Evolutionary conservation across 2,113 vertebrate genomes (phyloP).

Genomic region (Chloropsis cyanopogon): DNA sequence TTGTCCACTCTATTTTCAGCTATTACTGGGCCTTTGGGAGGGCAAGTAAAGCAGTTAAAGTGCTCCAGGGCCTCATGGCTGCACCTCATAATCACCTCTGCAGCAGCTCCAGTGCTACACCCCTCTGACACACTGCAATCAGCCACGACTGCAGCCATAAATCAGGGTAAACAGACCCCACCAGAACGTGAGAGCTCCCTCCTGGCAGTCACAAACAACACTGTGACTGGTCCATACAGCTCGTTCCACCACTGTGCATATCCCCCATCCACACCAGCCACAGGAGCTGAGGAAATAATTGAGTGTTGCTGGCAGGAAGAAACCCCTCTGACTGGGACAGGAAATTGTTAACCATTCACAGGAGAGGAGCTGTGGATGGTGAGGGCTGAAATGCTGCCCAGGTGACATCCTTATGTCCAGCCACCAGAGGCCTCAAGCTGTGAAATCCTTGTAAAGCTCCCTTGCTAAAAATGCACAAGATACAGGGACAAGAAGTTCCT

Average conservation of each 20-base stretch:
- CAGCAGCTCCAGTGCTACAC: background rate
- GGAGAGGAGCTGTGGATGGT: background rate
- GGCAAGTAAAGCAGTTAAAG: constrained; percentile 6
- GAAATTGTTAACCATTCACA: background rate
- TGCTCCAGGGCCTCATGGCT: background rate
- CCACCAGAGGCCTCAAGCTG: background rate
- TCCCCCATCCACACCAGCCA: background rate
- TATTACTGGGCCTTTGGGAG: background rate
- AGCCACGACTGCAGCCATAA: background rate
- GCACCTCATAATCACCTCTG: background rate
- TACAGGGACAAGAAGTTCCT: background rate
- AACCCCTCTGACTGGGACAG: background rate
- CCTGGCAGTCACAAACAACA: background rate
- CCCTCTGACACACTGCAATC: background rate
- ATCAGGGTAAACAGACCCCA: background rate
- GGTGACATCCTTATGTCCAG: rapidly evolving
- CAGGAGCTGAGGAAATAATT: background rate
- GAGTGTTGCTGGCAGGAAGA: background rate
- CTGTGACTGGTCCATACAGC: background rate
- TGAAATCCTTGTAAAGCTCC: background rate
- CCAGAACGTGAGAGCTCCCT: background rate
- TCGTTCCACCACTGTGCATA: background rate
- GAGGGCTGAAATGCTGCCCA: background rate
- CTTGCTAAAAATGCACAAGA: background rate
- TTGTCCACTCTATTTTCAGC: background rate